Base-by-base conservation (phyloP, 2,797 vertebrate species). In the Sebastes dallii region DNA sequence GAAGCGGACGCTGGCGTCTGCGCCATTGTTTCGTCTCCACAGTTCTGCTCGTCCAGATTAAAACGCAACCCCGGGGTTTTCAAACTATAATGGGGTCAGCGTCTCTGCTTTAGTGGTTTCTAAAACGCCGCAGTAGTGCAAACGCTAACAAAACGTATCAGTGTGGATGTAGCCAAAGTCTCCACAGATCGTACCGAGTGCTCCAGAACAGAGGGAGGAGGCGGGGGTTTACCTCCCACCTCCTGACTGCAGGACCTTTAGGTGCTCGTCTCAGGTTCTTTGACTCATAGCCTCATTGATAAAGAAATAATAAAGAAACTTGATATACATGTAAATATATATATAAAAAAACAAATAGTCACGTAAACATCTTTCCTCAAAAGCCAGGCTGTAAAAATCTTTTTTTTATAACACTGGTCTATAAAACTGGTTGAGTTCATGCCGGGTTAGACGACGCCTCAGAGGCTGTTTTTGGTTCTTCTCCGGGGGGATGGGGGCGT, bases 151-250 rank as follows among this genome's bases (percentile, higher is more conserved):
- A 52, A 52, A n/a, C 46, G 20, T 52, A 52, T 52, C 20, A 52
- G 46, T 52, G 46, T 52, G 46, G 46, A 52, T 8, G 8, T 1
- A 52, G 46, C 46, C 46, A 8, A 72, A 66, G 67, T 81, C 87
- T 86, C 75, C 62, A 42, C 27, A 29, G 85, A 78, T 88, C 20
- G 77, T 85, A 92, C 88, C 90, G 81, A 76, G 72, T 85, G 74
- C 65, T 73, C 14, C 30, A 62, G 18, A 39, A 24, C 3, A 10
- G 36, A 72, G 29, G 73, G 76, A 55, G 75, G 42, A 16, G 42
- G 42, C 42, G n/a, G 39, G 39, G 36, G 13, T 6, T 16, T 16
- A 46, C 42, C 42, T 46, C 42, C 16, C 39, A 7, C 39, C 39
- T 46, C 42, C 42, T 46, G 42, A 54, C 64, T 66, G 24, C 16